Percentiles rank a stretch among this genome's conserved stretches.
These are phyloP conservation scores for Andrena minutula DNA, from an alignment of 2,888 invertebrate genomes.

Conservation along the genomic window DNA sequence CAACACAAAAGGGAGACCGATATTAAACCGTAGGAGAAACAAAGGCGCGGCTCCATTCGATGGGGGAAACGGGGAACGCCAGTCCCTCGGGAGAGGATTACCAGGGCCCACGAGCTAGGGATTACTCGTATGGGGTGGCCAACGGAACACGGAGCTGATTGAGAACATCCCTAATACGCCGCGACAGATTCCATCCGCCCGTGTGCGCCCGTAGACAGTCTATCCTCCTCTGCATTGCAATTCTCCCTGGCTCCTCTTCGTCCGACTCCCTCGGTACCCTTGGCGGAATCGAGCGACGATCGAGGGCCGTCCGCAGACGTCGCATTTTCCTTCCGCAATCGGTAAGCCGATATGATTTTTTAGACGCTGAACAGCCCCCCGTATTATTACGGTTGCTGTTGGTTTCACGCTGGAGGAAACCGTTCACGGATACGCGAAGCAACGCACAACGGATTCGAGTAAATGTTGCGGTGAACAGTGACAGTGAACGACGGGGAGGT, in stretches of 20 bases:
- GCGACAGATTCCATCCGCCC: slow-evolving; percentile 86
- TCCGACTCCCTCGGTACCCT: slow-evolving; percentile 29
- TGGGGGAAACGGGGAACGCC: slow-evolving; percentile 61
- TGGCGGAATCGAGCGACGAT: slow-evolving; percentile 47
- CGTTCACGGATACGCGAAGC: background rate
- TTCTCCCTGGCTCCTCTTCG: slow-evolving; percentile 55
- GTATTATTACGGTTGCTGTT: slow-evolving; percentile 23
- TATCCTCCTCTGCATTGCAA: slow-evolving; percentile 65
- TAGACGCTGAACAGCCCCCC: slow-evolving; percentile 14
- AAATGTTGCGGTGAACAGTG: background rate
- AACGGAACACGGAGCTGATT: slow-evolving; percentile 84
- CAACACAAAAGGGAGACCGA: slow-evolving; percentile 70
- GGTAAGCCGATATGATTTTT: slow-evolving; percentile 59
- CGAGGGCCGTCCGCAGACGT: slow-evolving; percentile 35
- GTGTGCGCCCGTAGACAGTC: slow-evolving; percentile 81
- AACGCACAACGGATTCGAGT: background rate
- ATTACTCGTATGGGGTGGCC: slow-evolving; percentile 82
- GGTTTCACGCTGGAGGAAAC: background rate
- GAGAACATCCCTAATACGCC: slow-evolving; percentile 87
- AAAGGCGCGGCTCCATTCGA: slow-evolving; percentile 67
- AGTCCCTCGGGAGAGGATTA: slow-evolving; percentile 83
- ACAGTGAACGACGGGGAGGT: background rate
- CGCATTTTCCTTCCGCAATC: slow-evolving; percentile 51
- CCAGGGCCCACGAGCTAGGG: slow-evolving; percentile 78
- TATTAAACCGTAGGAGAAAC: slow-evolving; percentile 80